Percentiles rank a stretch among this genome's conserved stretches.
These are phyloP conservation scores for Hirudinaria manillensis DNA, from an alignment of 2,888 invertebrate genomes.

Conservation along the genomic window DNA sequence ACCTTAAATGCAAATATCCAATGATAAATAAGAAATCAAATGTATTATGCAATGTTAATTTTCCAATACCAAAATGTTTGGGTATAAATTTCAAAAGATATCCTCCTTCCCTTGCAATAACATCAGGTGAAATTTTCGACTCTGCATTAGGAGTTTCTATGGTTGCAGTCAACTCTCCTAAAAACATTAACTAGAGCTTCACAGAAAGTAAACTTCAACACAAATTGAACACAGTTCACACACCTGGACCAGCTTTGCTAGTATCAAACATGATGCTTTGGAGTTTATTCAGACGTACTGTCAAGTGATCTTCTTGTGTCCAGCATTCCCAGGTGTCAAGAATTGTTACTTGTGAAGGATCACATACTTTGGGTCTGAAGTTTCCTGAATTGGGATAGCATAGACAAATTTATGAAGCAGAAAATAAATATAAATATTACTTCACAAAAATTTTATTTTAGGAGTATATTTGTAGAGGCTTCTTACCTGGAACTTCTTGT, in stretches of 20 bases:
- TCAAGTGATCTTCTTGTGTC: conserved; percentile 31
- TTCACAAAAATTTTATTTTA: background rate
- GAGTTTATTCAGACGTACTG: conserved; percentile 55
- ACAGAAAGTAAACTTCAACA: background rate
- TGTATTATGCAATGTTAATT: background rate
- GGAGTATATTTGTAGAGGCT: background rate
- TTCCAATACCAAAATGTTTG: conserved; percentile 13
- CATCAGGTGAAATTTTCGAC: conserved; percentile 21
- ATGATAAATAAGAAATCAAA: background rate
- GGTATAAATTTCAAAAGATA: conserved; percentile 33
- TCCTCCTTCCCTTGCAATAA: conserved; percentile 28
- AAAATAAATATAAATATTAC: background rate
- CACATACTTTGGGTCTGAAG: conserved; percentile 17
- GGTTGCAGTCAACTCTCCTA: conserved; percentile 31
- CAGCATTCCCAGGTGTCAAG: conserved; percentile 24
- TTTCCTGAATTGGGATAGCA: background rate
- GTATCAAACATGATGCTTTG: conserved; percentile 72
- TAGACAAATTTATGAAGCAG: background rate
- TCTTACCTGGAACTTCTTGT: conserved; percentile 56
- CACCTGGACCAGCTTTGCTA: conserved; percentile 75
- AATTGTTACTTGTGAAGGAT: conserved; percentile 14
- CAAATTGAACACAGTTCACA: conserved; percentile 1
- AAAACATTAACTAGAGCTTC: background rate
- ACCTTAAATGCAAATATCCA: conserved; percentile 56
- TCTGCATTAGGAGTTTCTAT: conserved; percentile 33